phyloP scores from a whole-genome alignment of 2,888 invertebrate genomes.

The Formica aserva region DNA sequence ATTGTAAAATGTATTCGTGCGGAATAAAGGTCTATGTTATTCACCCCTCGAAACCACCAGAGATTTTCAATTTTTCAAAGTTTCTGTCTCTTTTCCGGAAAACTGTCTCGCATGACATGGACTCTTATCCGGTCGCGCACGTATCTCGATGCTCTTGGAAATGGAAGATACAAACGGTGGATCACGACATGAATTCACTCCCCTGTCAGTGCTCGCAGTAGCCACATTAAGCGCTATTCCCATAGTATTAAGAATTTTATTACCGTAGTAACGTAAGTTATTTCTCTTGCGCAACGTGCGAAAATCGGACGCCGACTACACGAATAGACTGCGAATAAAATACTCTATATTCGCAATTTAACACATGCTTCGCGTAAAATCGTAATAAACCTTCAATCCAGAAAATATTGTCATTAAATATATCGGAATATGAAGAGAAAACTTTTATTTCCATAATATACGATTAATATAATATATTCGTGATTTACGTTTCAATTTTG shows the following conservation, averaged over 20 bases:
- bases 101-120: neutral
- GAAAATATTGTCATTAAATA: neutral
- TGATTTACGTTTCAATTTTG: neutral
- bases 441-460: neutral
- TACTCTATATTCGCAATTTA: neutral
- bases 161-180: slow-evolving; percentile 6
- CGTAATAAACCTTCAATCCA: neutral
- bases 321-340: neutral
- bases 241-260: slow-evolving; percentile 77
- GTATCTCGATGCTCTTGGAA: slow-evolving; percentile 10
- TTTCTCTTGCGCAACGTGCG: neutral
- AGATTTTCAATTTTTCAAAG: slow-evolving; percentile 11
- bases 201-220: slow-evolving; percentile 57
- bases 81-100: neutral
- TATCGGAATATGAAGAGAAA: neutral
- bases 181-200: slow-evolving; percentile 45
- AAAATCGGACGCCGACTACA: slow-evolving; percentile 22
- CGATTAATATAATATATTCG: neutral
- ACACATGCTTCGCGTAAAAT: too few species aligned
- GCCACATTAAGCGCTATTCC: slow-evolving; percentile 77
- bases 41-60: neutral
- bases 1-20: neutral
- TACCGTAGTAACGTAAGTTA: slow-evolving; percentile 53
- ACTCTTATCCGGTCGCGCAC: slow-evolving; percentile 1
- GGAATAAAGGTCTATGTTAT: neutral